Conservation (phyloP, 2,797 vertebrate genomes). For the Sebastes itinus region DNA sequence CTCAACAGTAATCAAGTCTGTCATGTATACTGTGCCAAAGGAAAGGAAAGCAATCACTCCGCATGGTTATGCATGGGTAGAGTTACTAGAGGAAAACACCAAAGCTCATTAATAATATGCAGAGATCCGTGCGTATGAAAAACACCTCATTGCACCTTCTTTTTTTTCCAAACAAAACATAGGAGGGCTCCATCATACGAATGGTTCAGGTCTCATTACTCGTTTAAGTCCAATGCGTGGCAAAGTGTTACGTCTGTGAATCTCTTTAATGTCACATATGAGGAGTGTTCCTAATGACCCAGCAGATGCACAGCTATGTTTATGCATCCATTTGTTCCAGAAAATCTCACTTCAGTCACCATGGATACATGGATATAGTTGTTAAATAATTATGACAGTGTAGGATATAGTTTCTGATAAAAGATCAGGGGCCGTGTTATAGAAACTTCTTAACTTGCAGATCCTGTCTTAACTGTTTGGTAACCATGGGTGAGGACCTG, state of each 20-base stretch:
- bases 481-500: background rate
- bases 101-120: conserved; percentile 62
- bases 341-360: conserved; percentile 52
- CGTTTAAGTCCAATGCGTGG: conserved; percentile 7
- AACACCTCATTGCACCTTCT: conserved; percentile 31
- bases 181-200: conserved; percentile 13
- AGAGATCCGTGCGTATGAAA: conserved; percentile 35
- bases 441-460: conserved; percentile 31
- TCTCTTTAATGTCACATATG: conserved; percentile 32
- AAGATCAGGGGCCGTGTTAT: conserved; percentile 13
- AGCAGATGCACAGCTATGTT: background rate
- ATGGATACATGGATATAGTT: conserved; percentile 41
- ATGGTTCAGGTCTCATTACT: conserved; percentile 28
- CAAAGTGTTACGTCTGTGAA: conserved; percentile 28
- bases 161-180: conserved; percentile 47
- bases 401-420: conserved; percentile 67
- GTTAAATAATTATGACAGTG: conserved; percentile 70
- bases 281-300: conserved; percentile 26
- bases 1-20: conserved; percentile 51
- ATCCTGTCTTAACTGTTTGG: background rate
- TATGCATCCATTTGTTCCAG: conserved; percentile 45
- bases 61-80: conserved; percentile 39
- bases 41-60: conserved; percentile 54
- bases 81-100: conserved; percentile 56
- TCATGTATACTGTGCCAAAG: conserved; percentile 53